These are phyloP conservation scores for Nephila pilipes DNA, from an alignment of 1,140 invertebrate genomes.

Conservation along the genomic window DNA sequence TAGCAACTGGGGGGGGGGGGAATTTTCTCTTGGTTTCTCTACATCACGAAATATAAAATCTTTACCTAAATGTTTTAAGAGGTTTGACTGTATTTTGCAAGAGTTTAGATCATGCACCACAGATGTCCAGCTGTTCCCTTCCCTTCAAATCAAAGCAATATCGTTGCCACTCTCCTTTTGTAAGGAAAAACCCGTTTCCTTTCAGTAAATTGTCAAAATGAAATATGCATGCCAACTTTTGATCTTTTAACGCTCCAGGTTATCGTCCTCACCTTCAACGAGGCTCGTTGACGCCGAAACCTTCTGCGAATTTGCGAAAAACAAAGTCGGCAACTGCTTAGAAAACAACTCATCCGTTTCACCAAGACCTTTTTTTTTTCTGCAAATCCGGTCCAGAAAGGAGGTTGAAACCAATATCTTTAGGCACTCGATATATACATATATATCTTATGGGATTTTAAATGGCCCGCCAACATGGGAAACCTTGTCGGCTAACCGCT, in stretches of 20 bases:
- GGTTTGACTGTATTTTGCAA: too few species aligned
- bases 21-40: too few species aligned
- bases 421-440: not conserved
- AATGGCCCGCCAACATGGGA: constrained; percentile 48
- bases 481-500: not conserved
- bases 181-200: not conserved
- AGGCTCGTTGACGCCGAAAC: not conserved
- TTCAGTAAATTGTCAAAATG: not conserved
- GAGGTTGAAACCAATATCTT: constrained; percentile 16
- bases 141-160: not conserved
- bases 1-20: too few species aligned
- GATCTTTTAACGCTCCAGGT: not conserved
- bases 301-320: not conserved
- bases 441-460: constrained; percentile 36
- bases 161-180: not conserved
- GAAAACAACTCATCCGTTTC: constrained; percentile 12
- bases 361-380: not conserved
- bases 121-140: not conserved
- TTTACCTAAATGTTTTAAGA: too few species aligned
- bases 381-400: not conserved
- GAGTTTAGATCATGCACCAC: too few species aligned
- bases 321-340: constrained; percentile 7
- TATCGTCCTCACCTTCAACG: not conserved
- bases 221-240: not conserved
- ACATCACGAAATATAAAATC: too few species aligned